These are phyloP conservation scores for Melikaiella ostensackeni DNA, from an alignment of 2,888 invertebrate genomes.

Conservation along the genomic window DNA sequence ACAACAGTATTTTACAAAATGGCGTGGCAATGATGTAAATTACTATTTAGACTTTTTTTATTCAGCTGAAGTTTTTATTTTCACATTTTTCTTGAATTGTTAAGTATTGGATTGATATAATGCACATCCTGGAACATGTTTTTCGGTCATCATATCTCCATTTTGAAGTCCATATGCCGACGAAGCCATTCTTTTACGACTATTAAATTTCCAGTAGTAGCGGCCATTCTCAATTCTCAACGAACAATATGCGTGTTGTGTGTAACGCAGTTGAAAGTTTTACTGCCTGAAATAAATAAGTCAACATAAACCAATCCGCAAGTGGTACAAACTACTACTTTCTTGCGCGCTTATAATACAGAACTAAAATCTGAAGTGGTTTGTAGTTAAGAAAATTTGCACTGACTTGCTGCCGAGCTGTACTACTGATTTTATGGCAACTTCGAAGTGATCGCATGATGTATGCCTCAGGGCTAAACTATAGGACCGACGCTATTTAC, in stretches of 20 bases:
- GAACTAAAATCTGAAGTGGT: background rate
- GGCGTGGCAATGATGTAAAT: no score
- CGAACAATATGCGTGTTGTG: background rate
- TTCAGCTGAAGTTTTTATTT: no score
- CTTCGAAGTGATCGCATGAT: conserved; percentile 17
- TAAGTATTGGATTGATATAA: background rate
- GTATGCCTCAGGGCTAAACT: no score
- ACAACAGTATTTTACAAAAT: no score
- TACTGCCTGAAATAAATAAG: background rate
- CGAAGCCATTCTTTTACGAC: background rate
- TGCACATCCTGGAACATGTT: background rate
- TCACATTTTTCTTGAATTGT: no score
- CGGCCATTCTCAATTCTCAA: background rate
- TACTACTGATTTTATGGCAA: background rate
- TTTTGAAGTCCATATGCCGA: background rate
- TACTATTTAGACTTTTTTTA: no score
- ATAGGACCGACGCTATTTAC: no score
- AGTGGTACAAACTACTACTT: conserved; percentile 17
- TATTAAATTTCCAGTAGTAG: background rate
- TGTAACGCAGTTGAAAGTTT: conserved; percentile 1
- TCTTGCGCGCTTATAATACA: background rate
- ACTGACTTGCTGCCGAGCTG: background rate
- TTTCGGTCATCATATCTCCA: background rate
- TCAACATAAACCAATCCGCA: conserved; percentile 15
- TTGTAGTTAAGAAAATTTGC: background rate